Conservation (phyloP, 2,888 invertebrate genomes). For the Orchesella flavescens region DNA sequence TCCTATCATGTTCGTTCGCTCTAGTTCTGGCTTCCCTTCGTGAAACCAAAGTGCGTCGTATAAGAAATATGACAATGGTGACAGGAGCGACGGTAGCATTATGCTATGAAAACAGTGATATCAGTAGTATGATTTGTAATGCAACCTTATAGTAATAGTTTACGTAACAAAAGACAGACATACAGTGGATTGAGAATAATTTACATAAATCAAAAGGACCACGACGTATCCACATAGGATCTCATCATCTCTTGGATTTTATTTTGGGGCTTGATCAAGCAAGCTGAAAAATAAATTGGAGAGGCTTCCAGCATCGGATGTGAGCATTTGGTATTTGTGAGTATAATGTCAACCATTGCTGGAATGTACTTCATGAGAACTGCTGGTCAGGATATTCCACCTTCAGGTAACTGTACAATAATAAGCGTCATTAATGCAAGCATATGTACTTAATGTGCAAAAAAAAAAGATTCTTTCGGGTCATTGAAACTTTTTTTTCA, state of each 20-base stretch:
- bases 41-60: conserved; percentile 18
- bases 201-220: not conserved
- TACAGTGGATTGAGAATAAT: not conserved
- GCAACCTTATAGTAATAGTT: not conserved
- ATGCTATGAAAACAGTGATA: conserved; percentile 20
- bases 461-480: not conserved
- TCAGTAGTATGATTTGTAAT: not conserved
- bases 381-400: conserved; percentile 70
- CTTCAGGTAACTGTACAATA: conserved; percentile 63
- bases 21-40: conserved; percentile 24
- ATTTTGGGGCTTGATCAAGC: not conserved
- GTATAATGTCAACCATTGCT: conserved; percentile 70
- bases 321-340: not conserved
- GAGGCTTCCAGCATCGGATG: not conserved
- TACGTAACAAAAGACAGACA: not conserved
- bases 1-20: not conserved
- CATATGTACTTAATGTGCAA: too few relatives aligned
- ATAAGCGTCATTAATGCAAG: too few relatives aligned
- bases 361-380: conserved; percentile 71
- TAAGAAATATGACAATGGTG: conserved; percentile 51
- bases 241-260: not conserved
- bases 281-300: not conserved
- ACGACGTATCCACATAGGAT: not conserved
- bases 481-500: conserved; percentile 6
- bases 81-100: not conserved